Conservation (phyloP, 2,797 vertebrate species). For the Neosilurus mollespiculum region DNA sequence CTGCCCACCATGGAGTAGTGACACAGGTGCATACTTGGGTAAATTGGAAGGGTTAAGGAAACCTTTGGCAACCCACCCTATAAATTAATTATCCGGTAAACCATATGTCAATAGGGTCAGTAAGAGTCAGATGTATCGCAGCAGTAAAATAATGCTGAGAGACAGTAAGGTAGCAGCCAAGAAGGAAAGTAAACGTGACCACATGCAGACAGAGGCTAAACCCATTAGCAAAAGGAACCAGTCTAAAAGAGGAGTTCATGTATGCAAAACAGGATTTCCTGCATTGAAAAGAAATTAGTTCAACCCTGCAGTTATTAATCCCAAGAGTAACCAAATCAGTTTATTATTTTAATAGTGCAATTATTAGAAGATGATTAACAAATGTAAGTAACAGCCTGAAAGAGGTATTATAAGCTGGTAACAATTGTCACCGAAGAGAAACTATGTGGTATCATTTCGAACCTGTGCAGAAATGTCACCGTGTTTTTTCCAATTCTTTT, state of each 20-base stretch:
- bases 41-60: no score
- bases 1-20: no score
- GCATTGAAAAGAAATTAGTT: constrained; percentile 4
- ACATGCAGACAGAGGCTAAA: constrained; percentile 40
- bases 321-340: constrained; percentile 30
- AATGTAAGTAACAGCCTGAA: constrained; percentile 50
- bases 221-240: neutral
- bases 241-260: neutral
- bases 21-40: no score
- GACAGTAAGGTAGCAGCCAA: constrained; percentile 43
- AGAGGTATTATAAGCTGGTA: constrained; percentile 34
- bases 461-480: constrained; percentile 52
- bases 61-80: no score
- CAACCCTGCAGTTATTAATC: constrained; percentile 35
- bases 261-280: constrained; percentile 15
- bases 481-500: constrained; percentile 48
- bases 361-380: constrained; percentile 50
- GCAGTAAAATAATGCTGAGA: constrained; percentile 47
- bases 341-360: constrained; percentile 41
- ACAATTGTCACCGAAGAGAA: constrained; percentile 40
- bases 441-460: constrained; percentile 56
- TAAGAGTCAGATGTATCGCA: neutral
- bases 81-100: no score
- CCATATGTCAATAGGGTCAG: no score
- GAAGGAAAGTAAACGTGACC: constrained; percentile 36